phyloP scores from a whole-genome alignment of 2,113 vertebrate genomes.

The Petrocephalus zakoni region DNA sequence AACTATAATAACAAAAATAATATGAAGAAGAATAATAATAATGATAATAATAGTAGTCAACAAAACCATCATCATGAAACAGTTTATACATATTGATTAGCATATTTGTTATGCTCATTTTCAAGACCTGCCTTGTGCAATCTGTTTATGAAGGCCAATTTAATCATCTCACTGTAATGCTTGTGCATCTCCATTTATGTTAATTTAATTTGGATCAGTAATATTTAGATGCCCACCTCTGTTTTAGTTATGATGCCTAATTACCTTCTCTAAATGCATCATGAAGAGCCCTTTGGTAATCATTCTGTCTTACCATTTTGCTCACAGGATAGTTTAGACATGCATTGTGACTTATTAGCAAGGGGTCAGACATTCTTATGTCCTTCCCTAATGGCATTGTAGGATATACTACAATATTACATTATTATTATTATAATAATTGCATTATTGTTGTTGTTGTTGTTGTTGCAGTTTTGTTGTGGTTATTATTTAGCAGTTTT shows the following conservation, averaged over 20 bases:
- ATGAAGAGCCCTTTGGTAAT: not conserved
- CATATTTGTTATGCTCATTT: not conserved
- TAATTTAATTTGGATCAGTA: not conserved
- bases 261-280: not conserved
- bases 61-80: not conserved
- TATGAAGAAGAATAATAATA: not conserved
- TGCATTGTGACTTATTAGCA: not conserved
- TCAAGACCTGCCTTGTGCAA: not conserved
- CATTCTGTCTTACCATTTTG: not conserved
- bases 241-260: not conserved
- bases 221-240: not conserved
- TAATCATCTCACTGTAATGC: not conserved
- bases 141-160: not conserved
- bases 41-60: not conserved
- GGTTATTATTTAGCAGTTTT: no score
- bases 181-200: not conserved
- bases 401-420: not conserved
- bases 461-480: no score
- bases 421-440: no score
- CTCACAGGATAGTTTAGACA: not conserved
- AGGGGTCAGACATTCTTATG: not conserved
- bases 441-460: no score
- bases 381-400: not conserved
- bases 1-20: not conserved
- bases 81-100: not conserved